Conservation (phyloP, 2,888 invertebrate species). For the Augiades crinisus region DNA sequence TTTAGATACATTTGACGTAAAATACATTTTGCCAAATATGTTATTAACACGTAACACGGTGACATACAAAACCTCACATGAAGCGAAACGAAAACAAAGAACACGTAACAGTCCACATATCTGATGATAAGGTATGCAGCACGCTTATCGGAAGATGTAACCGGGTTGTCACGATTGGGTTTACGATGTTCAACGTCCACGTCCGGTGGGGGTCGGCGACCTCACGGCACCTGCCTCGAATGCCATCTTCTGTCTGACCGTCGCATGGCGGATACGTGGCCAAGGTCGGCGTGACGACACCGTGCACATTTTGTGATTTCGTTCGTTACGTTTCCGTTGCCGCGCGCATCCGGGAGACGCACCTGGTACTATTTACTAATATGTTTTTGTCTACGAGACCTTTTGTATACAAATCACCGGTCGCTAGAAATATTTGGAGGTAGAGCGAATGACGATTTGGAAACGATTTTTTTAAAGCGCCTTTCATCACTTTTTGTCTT, state of each 20-base stretch:
- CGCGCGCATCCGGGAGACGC: slow-evolving; percentile 9
- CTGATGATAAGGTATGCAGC: slow-evolving; percentile 17
- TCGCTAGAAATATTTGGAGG: too few relatives aligned
- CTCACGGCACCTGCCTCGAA: slow-evolving; percentile 62
- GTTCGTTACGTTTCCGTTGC: slow-evolving; percentile 16
- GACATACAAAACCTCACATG: slow-evolving; percentile 22
- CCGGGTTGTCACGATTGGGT: slow-evolving; percentile 22
- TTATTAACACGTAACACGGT: slow-evolving; percentile 3
- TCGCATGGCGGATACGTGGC: slow-evolving; percentile 33
- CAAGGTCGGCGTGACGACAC: slow-evolving; percentile 32
- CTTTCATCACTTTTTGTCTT: too few relatives aligned
- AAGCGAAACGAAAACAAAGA: slow-evolving; percentile 17
- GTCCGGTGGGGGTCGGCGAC: slow-evolving; percentile 45
- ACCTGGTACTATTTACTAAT: not conserved
- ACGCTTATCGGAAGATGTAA: slow-evolving; percentile 23
- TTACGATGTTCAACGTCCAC: slow-evolving; percentile 42
- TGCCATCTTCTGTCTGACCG: slow-evolving; percentile 38
- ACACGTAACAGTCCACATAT: slow-evolving; percentile 5
- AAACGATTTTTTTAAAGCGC: too few relatives aligned
- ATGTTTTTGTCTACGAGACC: not conserved
- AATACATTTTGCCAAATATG: too few relatives aligned
- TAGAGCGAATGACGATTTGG: too few relatives aligned
- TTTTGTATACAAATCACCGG: too few relatives aligned
- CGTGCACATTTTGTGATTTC: slow-evolving; percentile 11
- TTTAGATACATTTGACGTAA: too few relatives aligned